Evolutionary conservation across 2,888 invertebrate genomes (phyloP), one percentile per base, ranked within the genome.

Genomic region (Penaeus monodon): DNA sequence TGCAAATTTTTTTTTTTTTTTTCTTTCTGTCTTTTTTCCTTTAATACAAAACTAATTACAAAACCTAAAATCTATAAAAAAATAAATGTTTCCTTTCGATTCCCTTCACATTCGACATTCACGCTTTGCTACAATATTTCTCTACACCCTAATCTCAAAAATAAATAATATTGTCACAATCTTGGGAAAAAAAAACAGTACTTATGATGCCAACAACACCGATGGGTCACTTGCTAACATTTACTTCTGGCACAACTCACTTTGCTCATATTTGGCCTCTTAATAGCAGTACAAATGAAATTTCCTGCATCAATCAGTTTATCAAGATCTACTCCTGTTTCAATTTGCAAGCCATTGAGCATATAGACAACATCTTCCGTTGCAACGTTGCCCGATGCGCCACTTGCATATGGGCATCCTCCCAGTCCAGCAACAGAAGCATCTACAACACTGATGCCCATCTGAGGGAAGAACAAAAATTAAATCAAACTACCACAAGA

Each of bases 281-380:
- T 94, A 49, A 98, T 93, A 91, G 94, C 94, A 86, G 94, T 93
- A 90, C 96, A 97, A 90, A 99, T 98, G 92, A 94, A 98, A 86
- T 96, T 94, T 0, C 98, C 98, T 17, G 96, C 96, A 90, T 94
- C 94, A n/a, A 97, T 94, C 3, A 98, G 93, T 92, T 96, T 95
- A 29, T 95, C 94, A 88, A 98, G 93, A 92, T 98, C 95, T 27
- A 99, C 93, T 78, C 97, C 96, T 0, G 99, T 98, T 91, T 96
- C 93, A 73, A 97, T 94, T 2, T 97, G 97, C 91, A 97, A 94
- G 68, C 98, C 98, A 91, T 97, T 94, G 44, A 98, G 93, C 94
- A 99, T 96, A 92, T 99, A 99, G 12, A 99, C 95, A 7, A 99
- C 95, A 93, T 99, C 99, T 92, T 99, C 99, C 0, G 99, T 99